These are phyloP conservation scores for Tokudaia tokunoshimensis DNA, from an alignment of 2,797 vertebrate genomes.

Conservation along the genomic window DNA sequence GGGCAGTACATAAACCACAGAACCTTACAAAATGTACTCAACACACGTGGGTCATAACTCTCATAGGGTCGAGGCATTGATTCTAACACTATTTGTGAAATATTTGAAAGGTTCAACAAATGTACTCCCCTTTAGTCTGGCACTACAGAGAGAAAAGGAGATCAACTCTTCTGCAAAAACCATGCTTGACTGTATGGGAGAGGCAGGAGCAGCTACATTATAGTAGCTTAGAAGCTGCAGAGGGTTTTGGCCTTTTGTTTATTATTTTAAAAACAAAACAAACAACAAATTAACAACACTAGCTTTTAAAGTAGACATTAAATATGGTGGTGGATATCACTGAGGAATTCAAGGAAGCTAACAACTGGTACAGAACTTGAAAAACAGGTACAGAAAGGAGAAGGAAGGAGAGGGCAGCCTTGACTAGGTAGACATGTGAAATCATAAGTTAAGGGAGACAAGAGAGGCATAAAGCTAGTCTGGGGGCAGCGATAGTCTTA, in stretches of 20 bases:
- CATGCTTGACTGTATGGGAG: neutral
- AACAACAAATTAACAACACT: neutral
- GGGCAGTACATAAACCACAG: neutral
- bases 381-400: slow-evolving; percentile 4
- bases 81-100: neutral
- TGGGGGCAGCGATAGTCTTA: neutral
- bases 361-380: neutral
- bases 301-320: neutral
- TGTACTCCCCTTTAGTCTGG: neutral
- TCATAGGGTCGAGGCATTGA: neutral
- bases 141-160: neutral
- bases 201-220: neutral
- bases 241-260: neutral
- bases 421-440: neutral
- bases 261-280: neutral
- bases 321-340: slow-evolving; percentile 24
- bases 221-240: neutral
- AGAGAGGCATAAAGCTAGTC: neutral
- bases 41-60: neutral
- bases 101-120: slow-evolving; percentile 1
- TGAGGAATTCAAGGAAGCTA: slow-evolving; percentile 15
- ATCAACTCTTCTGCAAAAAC: neutral
- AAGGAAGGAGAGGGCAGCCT: neutral
- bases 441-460: neutral
- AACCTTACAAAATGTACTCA: neutral